Evolutionary conservation across 2,113 vertebrate species (phyloP).

Genomic region (Columba livia): DNA sequence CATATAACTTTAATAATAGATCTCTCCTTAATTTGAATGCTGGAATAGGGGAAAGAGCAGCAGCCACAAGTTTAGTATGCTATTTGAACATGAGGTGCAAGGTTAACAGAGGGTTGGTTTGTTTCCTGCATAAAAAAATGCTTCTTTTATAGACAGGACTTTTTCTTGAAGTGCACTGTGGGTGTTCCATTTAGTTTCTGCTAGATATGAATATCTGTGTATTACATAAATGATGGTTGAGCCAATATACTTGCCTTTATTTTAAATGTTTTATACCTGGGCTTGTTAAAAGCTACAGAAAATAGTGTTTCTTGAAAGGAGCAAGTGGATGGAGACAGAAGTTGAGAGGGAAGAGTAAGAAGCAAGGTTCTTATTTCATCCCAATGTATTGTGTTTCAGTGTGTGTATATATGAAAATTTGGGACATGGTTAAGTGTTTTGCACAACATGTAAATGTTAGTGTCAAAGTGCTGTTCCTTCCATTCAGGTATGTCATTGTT

Average conservation of each 20-base stretch:
- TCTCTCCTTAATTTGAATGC: not conserved
- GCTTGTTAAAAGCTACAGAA: not conserved
- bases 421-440: not conserved
- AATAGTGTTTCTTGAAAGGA: not conserved
- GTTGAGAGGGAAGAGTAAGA: not conserved
- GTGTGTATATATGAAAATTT: not conserved
- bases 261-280: not conserved
- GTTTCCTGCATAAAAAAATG: not conserved
- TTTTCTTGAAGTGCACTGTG: not conserved
- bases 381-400: not conserved
- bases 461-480: not conserved
- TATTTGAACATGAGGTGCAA: not conserved
- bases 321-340: not conserved
- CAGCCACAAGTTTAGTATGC: not conserved
- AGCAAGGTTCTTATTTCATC: not conserved
- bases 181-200: not conserved
- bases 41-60: not conserved
- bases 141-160: not conserved
- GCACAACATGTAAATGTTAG: not conserved
- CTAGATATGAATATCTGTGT: not conserved
- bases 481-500: not conserved
- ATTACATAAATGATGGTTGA: not conserved
- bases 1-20: not conserved
- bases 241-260: not conserved
- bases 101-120: not conserved